These are phyloP conservation scores for Darevskia nairensis DNA, from an alignment of 2,797 vertebrate species.

Conservation along the genomic window DNA sequence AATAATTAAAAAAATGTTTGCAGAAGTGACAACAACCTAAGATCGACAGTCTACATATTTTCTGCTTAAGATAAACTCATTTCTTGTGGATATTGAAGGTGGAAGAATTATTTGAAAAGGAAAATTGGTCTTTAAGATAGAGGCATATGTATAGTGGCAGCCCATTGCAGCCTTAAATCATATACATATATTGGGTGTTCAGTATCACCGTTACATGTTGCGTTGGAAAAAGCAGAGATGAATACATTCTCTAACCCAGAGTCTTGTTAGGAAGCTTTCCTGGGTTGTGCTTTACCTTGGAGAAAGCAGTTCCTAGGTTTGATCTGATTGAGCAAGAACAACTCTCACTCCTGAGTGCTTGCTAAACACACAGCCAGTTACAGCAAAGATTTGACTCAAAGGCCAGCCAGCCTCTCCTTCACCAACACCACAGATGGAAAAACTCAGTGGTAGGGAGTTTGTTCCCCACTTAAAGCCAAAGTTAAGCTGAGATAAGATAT, in stretches of 20 bases:
- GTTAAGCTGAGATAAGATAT: constrained; percentile 21
- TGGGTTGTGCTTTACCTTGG: background rate
- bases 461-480: background rate
- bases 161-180: background rate
- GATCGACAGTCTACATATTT: background rate
- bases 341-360: background rate
- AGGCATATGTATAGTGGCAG: background rate
- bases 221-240: background rate
- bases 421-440: constrained; percentile 13
- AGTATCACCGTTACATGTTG: background rate
- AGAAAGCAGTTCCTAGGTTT: background rate
- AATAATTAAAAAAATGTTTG: background rate
- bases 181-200: background rate
- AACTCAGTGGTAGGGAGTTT: constrained; percentile 17
- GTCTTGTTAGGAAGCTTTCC: background rate
- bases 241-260: background rate
- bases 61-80: background rate
- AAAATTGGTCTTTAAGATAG: background rate
- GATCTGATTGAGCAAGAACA: background rate
- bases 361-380: background rate
- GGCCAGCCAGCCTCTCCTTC: background rate
- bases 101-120: background rate
- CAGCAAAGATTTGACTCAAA: constrained; percentile 2
- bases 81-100: background rate
- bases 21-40: background rate